Conservation (phyloP, 2,888 invertebrate genomes). For the Apodemia zela region DNA sequence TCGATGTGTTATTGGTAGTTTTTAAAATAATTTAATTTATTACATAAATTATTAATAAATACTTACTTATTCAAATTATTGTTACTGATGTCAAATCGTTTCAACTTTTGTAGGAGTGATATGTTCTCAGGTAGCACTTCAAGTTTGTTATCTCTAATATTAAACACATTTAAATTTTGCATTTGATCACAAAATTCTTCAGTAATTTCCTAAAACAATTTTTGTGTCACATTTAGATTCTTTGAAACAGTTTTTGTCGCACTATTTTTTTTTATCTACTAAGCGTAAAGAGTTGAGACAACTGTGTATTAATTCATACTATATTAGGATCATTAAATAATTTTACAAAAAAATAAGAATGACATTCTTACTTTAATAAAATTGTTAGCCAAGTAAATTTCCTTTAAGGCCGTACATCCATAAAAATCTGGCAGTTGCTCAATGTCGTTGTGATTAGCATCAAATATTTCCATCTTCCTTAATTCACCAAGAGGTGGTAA, state of each 20-base stretch:
- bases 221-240: too few relatives aligned
- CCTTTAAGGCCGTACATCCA: constrained; percentile 87
- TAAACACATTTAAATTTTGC: constrained; percentile 86
- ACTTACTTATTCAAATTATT: constrained; percentile 83
- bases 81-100: constrained; percentile 91
- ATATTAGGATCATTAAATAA: too few relatives aligned
- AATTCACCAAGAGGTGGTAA: constrained; percentile 87
- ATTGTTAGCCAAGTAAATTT: constrained; percentile 92
- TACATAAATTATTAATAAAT: too few relatives aligned
- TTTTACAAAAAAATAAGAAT: too few relatives aligned
- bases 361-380: constrained; percentile 82
- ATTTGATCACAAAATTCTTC: constrained; percentile 86
- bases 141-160: constrained; percentile 91
- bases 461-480: constrained; percentile 86
- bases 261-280: too few relatives aligned
- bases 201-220: constrained; percentile 82
- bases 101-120: constrained; percentile 85
- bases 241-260: too few relatives aligned
- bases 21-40: too few relatives aligned
- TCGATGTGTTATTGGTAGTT: too few relatives aligned
- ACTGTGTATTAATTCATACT: too few relatives aligned
- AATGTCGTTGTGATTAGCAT: constrained; percentile 91
- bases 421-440: constrained; percentile 86
- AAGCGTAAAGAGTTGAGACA: too few relatives aligned
- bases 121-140: constrained; percentile 89